phyloP scores from a whole-genome alignment of 2,797 vertebrate species.

The Onychomys torridus region DNA sequence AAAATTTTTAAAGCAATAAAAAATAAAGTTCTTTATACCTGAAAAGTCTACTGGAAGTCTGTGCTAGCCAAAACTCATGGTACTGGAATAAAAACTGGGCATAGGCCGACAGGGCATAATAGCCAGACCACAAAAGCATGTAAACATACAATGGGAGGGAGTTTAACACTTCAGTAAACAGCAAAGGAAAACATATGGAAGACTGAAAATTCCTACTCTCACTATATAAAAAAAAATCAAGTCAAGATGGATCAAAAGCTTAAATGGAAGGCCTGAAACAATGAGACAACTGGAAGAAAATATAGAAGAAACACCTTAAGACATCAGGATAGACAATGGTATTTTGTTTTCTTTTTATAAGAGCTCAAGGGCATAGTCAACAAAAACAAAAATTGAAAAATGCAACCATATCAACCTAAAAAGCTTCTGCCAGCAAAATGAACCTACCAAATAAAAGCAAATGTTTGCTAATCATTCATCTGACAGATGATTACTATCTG shows the following conservation, averaged over 20 bases:
- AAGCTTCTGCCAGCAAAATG: neutral
- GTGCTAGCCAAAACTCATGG: neutral
- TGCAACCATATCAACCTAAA: neutral
- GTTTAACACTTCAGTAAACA: neutral
- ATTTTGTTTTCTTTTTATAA: neutral
- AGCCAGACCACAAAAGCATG: neutral
- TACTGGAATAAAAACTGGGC: neutral
- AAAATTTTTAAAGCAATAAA: neutral
- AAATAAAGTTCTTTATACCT: neutral
- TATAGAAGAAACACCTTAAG: neutral
- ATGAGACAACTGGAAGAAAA: neutral
- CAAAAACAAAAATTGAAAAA: neutral
- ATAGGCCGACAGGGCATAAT: neutral
- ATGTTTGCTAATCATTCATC: neutral
- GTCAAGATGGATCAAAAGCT: neutral
- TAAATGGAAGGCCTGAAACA: neutral
- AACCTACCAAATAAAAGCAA: neutral
- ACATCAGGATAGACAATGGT: neutral
- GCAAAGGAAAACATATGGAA: neutral
- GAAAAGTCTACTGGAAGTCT: neutral
- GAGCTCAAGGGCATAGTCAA: neutral
- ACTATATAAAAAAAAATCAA: neutral
- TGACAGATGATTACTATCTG: neutral
- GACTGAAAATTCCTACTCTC: neutral
- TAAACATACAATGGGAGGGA: neutral